Base-by-base conservation (phyloP, 2,888 invertebrate species). In the Trachelus iudaicus region DNA sequence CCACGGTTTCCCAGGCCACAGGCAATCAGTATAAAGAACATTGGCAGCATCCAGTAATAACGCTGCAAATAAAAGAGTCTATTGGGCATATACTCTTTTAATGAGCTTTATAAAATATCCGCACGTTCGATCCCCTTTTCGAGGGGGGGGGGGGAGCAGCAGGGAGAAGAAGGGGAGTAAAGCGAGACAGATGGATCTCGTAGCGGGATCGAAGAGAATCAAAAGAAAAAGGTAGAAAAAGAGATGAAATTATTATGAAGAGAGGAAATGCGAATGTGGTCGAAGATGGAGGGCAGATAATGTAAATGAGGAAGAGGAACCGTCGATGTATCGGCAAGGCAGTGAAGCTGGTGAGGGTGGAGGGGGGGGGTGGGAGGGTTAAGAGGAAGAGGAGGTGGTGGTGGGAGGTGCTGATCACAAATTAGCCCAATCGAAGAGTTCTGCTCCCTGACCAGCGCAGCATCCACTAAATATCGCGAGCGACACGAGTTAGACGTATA, bases 401-500 rank as follows among this genome's bases (percentile, higher is more conserved):
- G 33, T 31, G 71, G 71, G 71, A 33, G 30, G 40, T 40, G 40
- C 40, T 15, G 40, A 40, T 40, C 15, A 6, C 6, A 40, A 40
- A 40, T 40, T 40, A 40, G 40, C 40, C 40, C 40, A 40, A 40
- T 40, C 40, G 40, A 40, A 40, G 40, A 15, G 40, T 40, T 15
- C 40, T 40, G 40, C 40, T 40, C 40, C 40, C 15, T 40, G 40
- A 40, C 40, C 6, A 40, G 40, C 15, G 40, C 40, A 40, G 40
- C 40, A 40, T 40, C 40, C 40, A 40, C 40, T 40, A 40, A 40
- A 85, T 85, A 85, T 85, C 81, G 81, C 84, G 85, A 85, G 84
- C 84, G 86, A 83, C 84, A 83, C 83, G 79, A 75, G 85, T 85
- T 85, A 82, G 85, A 85, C 85, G 82, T 84, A 85, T 85, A 85